Evolutionary conservation across 1,140 invertebrate genomes (phyloP), one percentile per base, ranked within the genome.

Genomic region (Trypoxylus dichotomus): DNA sequence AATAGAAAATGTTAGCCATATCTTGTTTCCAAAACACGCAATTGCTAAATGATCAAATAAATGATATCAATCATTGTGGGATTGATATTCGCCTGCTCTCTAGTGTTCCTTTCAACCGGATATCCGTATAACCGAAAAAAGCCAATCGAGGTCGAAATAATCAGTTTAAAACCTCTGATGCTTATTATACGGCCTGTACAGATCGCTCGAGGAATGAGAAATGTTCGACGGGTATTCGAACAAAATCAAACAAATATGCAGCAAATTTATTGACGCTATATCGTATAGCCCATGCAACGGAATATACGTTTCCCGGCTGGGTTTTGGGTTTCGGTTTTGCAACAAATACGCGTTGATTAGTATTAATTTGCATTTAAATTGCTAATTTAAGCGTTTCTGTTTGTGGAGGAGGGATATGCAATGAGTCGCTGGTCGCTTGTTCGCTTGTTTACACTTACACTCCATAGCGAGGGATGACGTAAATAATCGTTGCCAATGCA

Each of bases 301-400:
- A n/a, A 47, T 47, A n/a, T 13, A 13, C 13, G 43, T 47, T n/a
- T 3, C 13, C 43, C 43, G 13, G 43, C 13, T 47, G 13, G 43
- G 13, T 15, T 41, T 47, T 47, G 43, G 13, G 13, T 13, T 13
- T 47, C n/a, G 43, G 60, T 63, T 63, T 19, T 19, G 25, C 13
- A 63, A 63, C 60, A 63, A 63, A 63, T 63, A 10, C 60, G 60
- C 60, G 19, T 63, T 63, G 60, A 63, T 63, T 63, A 63, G 21
- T 63, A 63, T 63, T 63, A 63, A 63, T 63, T 63, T 63, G 60
- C 60, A 63, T 63, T 63, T 63, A 63, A 63, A 63, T 63, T 63
- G 60, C 60, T 27, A 63, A 63, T 63, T 63, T 27, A 11, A 63
- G 7, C 19, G 60, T 63, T 63, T 5, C 11, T 63, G 24, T 63